A percentile compares a stretch with the other conserved stretches of the same genome.
phyloP scores from a whole-genome alignment of 2,888 invertebrate genomes.

The Timandra comae region DNA sequence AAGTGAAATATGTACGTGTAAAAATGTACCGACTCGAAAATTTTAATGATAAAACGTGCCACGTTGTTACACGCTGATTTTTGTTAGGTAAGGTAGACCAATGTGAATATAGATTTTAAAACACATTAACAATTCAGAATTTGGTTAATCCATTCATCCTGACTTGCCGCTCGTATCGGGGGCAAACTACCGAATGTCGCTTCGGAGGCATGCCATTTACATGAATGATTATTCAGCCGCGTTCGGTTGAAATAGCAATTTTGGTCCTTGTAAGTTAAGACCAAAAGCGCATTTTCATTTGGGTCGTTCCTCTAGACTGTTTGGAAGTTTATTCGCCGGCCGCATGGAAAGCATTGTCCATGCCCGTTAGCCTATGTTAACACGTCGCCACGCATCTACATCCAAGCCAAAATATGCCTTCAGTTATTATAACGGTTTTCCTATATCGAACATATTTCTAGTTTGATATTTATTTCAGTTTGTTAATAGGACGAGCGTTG shows the following conservation, averaged over 20 bases:
- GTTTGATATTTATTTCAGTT: too few relatives aligned
- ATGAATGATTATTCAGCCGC: conserved; percentile 61
- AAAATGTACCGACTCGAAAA: not conserved
- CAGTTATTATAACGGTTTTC: conserved; percentile 11
- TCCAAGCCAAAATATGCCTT: not conserved
- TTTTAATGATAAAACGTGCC: too few relatives aligned
- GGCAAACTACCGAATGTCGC: conserved; percentile 58
- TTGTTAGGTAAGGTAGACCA: too few relatives aligned
- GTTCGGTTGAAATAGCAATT: conserved; percentile 26
- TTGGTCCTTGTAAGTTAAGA: conserved; percentile 23
- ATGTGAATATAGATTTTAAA: conserved; percentile 32
- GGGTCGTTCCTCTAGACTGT: conserved; percentile 25
- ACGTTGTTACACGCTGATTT: too few relatives aligned
- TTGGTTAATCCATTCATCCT: conserved; percentile 53
- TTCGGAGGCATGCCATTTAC: conserved; percentile 61
- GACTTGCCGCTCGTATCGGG: conserved; percentile 45
- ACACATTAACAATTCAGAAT: conserved; percentile 42
- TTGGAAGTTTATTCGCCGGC: conserved; percentile 51
- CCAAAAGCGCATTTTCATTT: conserved; percentile 32
- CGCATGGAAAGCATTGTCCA: conserved; percentile 52
- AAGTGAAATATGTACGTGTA: conserved; percentile 4
- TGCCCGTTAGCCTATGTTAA: conserved; percentile 48
- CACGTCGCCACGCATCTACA: conserved; percentile 16
- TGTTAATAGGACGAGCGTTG: too few relatives aligned
- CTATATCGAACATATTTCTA: too few relatives aligned